phyloP scores from a whole-genome alignment of 2,113 vertebrate species.

The Cephalopholis sonnerati region DNA sequence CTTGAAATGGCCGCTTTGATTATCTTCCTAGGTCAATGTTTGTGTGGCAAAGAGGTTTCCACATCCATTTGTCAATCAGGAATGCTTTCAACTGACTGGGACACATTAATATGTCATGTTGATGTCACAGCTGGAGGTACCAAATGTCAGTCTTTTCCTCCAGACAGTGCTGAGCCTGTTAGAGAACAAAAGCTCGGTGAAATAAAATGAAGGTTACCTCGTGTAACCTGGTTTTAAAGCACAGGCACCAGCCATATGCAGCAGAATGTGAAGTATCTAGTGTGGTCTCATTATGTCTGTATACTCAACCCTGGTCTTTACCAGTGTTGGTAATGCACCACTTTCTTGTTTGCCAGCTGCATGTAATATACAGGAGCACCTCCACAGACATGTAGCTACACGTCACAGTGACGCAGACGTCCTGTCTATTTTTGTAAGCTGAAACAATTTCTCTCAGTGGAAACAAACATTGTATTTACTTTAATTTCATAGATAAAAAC shows the following conservation, averaged over 20 bases:
- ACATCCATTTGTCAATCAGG: slow-evolving; percentile 1
- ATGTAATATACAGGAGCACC: background rate
- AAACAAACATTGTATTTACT: too few relatives aligned
- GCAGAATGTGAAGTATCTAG: background rate
- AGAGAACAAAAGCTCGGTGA: background rate
- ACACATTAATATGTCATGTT: slow-evolving; percentile 12
- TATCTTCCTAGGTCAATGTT: slow-evolving; percentile 28
- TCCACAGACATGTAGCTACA: too few relatives aligned
- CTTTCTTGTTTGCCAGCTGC: background rate
- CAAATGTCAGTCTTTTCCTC: background rate
- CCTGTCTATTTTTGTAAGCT: too few relatives aligned
- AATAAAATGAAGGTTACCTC: background rate
- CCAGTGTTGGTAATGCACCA: background rate
- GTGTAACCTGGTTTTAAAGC: background rate
- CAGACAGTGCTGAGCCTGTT: background rate
- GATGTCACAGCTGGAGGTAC: background rate
- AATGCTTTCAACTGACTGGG: background rate
- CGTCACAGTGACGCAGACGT: too few relatives aligned
- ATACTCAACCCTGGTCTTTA: background rate
- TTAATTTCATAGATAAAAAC: too few relatives aligned
- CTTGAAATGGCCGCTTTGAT: background rate
- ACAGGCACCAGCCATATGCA: background rate
- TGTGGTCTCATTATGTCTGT: background rate
- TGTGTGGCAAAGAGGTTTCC: background rate
- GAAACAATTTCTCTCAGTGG: too few relatives aligned